phyloP scores from a whole-genome alignment of 1,140 invertebrate species.

The Drosophila pseudoananassae region DNA sequence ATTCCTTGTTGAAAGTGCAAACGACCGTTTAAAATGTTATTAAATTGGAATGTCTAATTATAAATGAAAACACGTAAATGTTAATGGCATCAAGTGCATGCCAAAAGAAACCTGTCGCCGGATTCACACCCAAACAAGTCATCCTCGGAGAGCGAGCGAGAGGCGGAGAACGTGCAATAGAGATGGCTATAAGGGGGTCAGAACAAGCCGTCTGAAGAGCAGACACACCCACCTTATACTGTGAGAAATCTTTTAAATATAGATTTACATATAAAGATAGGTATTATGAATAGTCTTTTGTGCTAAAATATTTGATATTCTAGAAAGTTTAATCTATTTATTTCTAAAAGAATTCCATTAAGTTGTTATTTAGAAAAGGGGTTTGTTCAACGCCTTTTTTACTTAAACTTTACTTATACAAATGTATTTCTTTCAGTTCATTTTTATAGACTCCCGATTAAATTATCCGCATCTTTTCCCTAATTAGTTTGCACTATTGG shows the following conservation, averaged over 20 bases:
- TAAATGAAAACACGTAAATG: slow-evolving; percentile 49
- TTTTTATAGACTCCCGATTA: slow-evolving; percentile 27
- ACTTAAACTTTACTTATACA: too few relatives aligned
- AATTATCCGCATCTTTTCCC: slow-evolving; percentile 53
- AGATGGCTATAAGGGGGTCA: slow-evolving; percentile 11
- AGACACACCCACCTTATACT: slow-evolving; percentile 62
- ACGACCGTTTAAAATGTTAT: slow-evolving; percentile 34
- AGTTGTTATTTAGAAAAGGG: too few relatives aligned
- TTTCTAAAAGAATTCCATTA: too few relatives aligned
- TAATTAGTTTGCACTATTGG: slow-evolving; percentile 63
- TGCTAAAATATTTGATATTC: neutral
- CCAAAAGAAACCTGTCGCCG: slow-evolving; percentile 76
- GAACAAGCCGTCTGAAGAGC: neutral
- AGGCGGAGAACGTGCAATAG: slow-evolving; percentile 6
- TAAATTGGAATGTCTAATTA: slow-evolving; percentile 54
- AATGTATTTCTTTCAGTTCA: slow-evolving; percentile 6
- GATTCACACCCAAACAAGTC: slow-evolving; percentile 36
- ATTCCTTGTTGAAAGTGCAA: slow-evolving; percentile 31
- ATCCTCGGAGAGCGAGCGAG: slow-evolving; percentile 14
- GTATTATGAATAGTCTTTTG: neutral
- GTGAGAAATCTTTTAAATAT: neutral
- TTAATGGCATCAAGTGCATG: slow-evolving; percentile 62
- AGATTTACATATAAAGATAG: neutral
- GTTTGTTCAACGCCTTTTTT: too few relatives aligned
- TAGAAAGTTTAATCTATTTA: neutral